Evolutionary conservation across 1,140 invertebrate genomes (phyloP), one percentile per base, ranked within the genome.

Genomic region (fruit fly (Drosophila melanogaster)): DNA sequence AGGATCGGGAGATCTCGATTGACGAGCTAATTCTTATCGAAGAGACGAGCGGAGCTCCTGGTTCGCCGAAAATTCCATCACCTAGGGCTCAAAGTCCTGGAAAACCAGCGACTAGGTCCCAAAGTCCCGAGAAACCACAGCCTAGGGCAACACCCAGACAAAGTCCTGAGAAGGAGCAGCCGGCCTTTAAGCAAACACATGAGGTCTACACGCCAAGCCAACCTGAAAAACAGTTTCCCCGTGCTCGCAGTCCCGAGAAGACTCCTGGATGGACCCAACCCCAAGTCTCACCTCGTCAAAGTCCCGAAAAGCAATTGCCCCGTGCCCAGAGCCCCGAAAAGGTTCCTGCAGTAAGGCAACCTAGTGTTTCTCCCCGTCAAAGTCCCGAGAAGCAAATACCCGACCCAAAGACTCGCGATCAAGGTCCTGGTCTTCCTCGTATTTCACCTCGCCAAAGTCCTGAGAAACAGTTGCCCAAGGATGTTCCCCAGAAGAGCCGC

Each of bases 11-110:
- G 11, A 6, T 57, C 10, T 38, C 30, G 1, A 72, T 86, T 38
- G 66, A 87, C 22, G 83, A 86, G 50, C 54, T 83, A 17, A 83
- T 87, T 24, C 37, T 81, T 4, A 69, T 81, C 26, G 83, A 81
- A 33, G 69, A 87, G 30, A 62, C 53, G n/a, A 66, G 40, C 3
- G 64, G 44, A 30, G 44, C 44, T 24, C 33, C 66, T 15, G 49
- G 38, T 6, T 15, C 43, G 26, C 26, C 59, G 17, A 54, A 35
- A 41, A 58, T 41, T 12, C 19, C 43, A 12, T 5, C 26, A 10
- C n/a, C 26, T 12, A 24, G 26, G 26, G 19, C 56, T 44, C 30
- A 64, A 57, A 35, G 56, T 49, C 44, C 44, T 24, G 44, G 4
- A 11, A 46, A 44, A 15, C 57, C 57, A 30, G n/a, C 26, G 11